Base-by-base conservation (phyloP, 2,888 invertebrate species). In the Myopa testacea region DNA sequence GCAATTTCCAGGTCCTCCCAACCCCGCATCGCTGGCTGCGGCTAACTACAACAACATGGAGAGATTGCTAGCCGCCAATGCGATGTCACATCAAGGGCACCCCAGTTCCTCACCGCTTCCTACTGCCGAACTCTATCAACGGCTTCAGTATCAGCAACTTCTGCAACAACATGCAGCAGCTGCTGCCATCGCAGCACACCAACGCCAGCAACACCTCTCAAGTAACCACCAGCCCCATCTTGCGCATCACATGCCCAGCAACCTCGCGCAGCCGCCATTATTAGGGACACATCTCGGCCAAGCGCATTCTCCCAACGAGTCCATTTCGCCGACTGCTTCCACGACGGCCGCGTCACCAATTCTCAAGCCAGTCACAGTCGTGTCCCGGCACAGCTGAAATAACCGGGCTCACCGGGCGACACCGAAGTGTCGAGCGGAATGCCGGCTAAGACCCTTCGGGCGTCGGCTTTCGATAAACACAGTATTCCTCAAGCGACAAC, bases 341-440 rank as follows among this genome's bases (percentile, higher is more conserved):
- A 73, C 75, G 55, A 76, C 82, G 62, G 10, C 65, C 14, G 5
- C 65, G 16, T 4, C 84, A 62, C 91, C 92, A 82, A 91, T 88
- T 71, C 87, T 87, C 81, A 89, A 92, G 83, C 92, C 92, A 3
- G 91, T 91, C 80, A 87, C 90, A 75, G 88, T 91, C 82, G 90
- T 92, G 50, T 91, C 91, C 79, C 91, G 91, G 82, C 91, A 91
- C 87, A 92, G 89, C 87, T 92, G 92, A 92, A 90, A 85, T 45
- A 12, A 63, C 10, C 34, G 37, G 14, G 19, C n/a, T 63, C 63
- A 55, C 40, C n/a, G 60, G 4, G 19, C 37, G 70, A 12, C 45
- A 38, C n/a, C n/a, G 37, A 12, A 26, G 62, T 40, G 14, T 62
- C 62, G 8, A 45, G n/a, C 52, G 65, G 65, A 65, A 52, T 1